A percentile compares a stretch with the other conserved stretches of the same genome.
phyloP scores from a whole-genome alignment of 2,113 vertebrate genomes.

The Cyrtonyx montezumae region DNA sequence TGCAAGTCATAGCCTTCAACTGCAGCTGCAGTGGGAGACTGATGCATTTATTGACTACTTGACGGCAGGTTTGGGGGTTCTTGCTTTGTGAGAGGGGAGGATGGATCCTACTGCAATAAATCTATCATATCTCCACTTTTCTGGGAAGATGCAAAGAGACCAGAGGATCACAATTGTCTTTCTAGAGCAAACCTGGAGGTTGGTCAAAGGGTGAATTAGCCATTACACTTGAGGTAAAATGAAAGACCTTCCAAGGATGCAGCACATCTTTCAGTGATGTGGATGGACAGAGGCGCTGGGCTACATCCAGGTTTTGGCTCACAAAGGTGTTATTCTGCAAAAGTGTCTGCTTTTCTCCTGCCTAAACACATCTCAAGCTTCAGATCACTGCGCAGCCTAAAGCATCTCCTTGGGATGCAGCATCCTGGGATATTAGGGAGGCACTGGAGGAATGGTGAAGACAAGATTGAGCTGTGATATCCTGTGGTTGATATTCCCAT shows the following conservation, averaged over 20 bases:
- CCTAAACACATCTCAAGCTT: not conserved
- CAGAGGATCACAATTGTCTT: not conserved
- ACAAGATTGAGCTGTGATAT: not conserved
- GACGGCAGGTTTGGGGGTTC: not conserved
- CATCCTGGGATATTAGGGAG: not conserved
- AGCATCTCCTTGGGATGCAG: not conserved
- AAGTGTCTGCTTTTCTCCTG: not conserved
- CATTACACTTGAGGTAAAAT: accelerated
- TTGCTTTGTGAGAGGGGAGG: not conserved
- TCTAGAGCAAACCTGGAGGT: not conserved
- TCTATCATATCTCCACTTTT: not conserved
- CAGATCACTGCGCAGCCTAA: not conserved
- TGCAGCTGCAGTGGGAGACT: accelerated
- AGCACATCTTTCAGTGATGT: not conserved
- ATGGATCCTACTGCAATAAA: accelerated
- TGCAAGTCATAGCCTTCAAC: not conserved
- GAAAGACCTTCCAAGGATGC: not conserved
- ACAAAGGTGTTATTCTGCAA: not conserved
- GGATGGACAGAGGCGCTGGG: not conserved
- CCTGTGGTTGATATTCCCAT: not conserved
- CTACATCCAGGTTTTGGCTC: not conserved
- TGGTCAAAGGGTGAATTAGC: not conserved
- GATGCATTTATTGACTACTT: not conserved
- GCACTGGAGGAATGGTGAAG: not conserved
- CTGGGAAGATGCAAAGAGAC: not conserved